Conservation (phyloP, 2,888 invertebrate species). For the Thysanoteuthis rhombus region DNA sequence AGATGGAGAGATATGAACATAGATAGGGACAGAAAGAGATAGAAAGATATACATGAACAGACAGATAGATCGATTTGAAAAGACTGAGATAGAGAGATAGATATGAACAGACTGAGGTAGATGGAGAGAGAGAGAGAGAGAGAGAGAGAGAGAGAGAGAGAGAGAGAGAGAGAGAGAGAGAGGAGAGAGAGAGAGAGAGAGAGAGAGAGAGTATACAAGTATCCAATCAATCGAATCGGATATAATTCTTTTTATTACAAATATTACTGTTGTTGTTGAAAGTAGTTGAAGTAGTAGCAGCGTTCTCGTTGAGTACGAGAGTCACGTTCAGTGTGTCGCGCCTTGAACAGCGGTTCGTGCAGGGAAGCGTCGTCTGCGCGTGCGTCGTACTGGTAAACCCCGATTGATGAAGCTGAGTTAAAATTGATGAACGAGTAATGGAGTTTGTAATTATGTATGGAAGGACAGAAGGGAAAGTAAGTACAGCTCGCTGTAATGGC, state of each 20-base stretch:
- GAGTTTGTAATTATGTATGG: conserved; percentile 12
- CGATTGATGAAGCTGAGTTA: neutral
- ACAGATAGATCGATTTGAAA: too few species aligned
- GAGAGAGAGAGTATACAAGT: neutral
- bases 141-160: too few species aligned
- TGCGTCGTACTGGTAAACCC: neutral
- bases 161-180: neutral
- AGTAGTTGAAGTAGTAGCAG: neutral
- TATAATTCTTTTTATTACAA: too few species aligned
- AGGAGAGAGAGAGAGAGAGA: neutral
- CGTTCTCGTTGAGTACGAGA: neutral
- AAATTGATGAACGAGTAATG: neutral
- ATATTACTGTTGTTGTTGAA: neutral
- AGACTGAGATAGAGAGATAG: too few species aligned
- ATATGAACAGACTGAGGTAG: too few species aligned
- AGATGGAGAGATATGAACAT: neutral
- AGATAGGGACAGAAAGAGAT: neutral
- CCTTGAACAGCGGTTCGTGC: neutral
- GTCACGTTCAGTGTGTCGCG: neutral
- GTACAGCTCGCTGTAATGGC: neutral
- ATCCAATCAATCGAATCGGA: neutral
- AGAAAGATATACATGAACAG: neutral
- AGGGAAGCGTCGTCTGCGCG: neutral
- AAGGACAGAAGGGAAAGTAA: neutral
- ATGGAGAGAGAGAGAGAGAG: too few species aligned